Percentiles rank a stretch among this genome's conserved stretches.
These are phyloP conservation scores for Cantharis nigra DNA, from an alignment of 2,888 invertebrate species.

Conservation along the genomic window DNA sequence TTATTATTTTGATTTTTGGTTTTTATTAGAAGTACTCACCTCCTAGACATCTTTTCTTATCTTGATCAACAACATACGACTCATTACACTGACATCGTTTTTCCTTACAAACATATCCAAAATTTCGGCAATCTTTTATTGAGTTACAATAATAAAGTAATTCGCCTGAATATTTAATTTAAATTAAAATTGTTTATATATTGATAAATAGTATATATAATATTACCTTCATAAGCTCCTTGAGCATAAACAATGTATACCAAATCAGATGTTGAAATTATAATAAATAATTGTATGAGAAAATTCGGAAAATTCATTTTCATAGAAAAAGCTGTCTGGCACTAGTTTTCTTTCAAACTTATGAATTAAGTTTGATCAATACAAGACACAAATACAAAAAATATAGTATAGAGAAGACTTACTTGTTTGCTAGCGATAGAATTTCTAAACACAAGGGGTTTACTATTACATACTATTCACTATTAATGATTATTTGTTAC, in stretches of 20 bases:
- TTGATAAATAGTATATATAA: neutral
- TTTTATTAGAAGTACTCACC: slow-evolving; percentile 35
- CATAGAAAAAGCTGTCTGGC: neutral
- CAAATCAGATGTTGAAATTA: neutral
- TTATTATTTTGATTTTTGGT: neutral
- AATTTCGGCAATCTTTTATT: slow-evolving; percentile 45
- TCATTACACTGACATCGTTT: slow-evolving; percentile 51
- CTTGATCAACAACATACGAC: slow-evolving; percentile 44
- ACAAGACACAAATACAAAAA: neutral
- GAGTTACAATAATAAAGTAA: slow-evolving; percentile 40
- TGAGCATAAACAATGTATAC: neutral
- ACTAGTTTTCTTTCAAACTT: slow-evolving; percentile 4
- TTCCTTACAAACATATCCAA: slow-evolving; percentile 49
- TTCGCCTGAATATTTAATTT: slow-evolving; percentile 31
- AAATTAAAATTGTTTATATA: neutral
- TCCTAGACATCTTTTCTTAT: slow-evolving; percentile 49
- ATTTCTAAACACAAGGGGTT: slow-evolving; percentile 2
- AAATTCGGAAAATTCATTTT: slow-evolving; percentile 2
- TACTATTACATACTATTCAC: neutral
- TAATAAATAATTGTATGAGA: neutral
- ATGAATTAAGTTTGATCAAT: slow-evolving; percentile 19
- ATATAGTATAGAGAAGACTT: slow-evolving; percentile 6
- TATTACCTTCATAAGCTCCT: neutral
- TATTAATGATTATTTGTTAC: neutral
- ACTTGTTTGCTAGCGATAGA: slow-evolving; percentile 7